Evolutionary conservation across 2,888 invertebrate species (phyloP), one percentile per base, ranked within the genome.

Genomic region (Drosophila fulvimacula): DNA sequence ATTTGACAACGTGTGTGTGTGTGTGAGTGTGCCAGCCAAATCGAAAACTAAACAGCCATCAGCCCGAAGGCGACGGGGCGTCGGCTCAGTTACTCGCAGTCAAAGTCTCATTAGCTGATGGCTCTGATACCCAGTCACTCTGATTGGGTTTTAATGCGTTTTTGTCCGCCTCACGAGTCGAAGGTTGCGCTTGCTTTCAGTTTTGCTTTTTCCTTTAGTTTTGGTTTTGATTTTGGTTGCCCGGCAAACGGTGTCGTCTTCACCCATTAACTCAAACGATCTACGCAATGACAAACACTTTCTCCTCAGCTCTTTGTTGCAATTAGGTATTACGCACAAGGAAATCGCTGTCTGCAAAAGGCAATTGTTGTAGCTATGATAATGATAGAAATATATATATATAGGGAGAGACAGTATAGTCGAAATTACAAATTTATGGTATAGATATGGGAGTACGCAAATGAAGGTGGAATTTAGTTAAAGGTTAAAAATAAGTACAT

Each of bases 101-200:
- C 84, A 86, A 84, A 86, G 84, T 80, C 83, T 83, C 83, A 84
- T 84, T 86, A 83, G 83, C 81, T 73, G 83, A 83, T 81, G 84
- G 81, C 70, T 68, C 69, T 59, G 79, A 81, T 73, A 69, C 48
- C 56, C 39, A 32, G 39, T 19, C 60, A 68, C 62, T 84, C 77
- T 82, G 88, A 85, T 85, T 81, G 87, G 85, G 81, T 87, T 85
- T 85, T 85, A 85, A 85, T 85, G 88, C 88, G 75, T 78, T 52
- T 52, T 38, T 75, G 73, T 34, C 44, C 21, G 42, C 66, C 66
- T 57, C 65, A 42, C 41, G 19, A 70, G 68, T 24, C 60, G 59
- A 65, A 76, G 77, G 77, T 72, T 77, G 46, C 46, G 58, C 39
- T 32, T 13, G 34, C 53, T 67, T 48, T 48, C 17, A 30, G 30